phyloP scores from a whole-genome alignment of 1,140 invertebrate species.

The Oppia nitens region DNA sequence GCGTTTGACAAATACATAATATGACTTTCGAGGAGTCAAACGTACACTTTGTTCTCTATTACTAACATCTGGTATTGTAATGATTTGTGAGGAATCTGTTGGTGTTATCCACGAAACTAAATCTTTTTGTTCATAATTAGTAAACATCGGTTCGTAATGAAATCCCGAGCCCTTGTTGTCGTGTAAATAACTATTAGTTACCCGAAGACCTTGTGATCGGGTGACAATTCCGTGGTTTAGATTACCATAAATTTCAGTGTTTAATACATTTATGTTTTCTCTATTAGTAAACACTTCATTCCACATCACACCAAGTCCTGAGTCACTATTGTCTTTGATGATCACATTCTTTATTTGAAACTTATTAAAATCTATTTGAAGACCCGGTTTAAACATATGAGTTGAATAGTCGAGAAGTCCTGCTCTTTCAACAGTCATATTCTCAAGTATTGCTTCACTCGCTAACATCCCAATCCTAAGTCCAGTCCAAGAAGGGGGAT shows the following conservation, averaged over 20 bases:
- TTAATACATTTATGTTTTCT: constrained; percentile 63
- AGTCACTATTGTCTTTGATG: constrained; percentile 60
- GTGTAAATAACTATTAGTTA: constrained; percentile 20
- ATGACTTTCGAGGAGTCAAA: constrained; percentile 6
- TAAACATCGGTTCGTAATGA: constrained; percentile 73
- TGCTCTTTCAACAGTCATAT: constrained; percentile 70
- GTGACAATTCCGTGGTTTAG: constrained; percentile 55
- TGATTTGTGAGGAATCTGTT: constrained; percentile 21
- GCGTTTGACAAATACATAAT: not conserved
- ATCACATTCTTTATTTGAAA: constrained; percentile 71
- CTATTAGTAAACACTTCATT: constrained; percentile 63
- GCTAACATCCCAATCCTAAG: constrained; percentile 70
- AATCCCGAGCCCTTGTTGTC: constrained; percentile 75
- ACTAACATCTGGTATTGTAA: not conserved
- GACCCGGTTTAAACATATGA: constrained; percentile 66
- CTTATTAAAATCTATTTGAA: constrained; percentile 89
- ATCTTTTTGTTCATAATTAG: constrained; percentile 66
- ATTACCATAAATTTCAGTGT: constrained; percentile 73
- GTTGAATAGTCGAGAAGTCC: constrained; percentile 85
- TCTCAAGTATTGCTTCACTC: constrained; percentile 67
- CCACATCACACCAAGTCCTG: constrained; percentile 71
- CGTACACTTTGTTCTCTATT: not conserved
- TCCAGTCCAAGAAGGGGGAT: constrained; percentile 79
- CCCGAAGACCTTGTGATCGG: constrained; percentile 21
- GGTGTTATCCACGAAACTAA: constrained; percentile 66